Evolutionary conservation across 30 jellyfish, hydroid and myxozoan species (phyloP).

Genomic region (Hydractinia echinata): DNA sequence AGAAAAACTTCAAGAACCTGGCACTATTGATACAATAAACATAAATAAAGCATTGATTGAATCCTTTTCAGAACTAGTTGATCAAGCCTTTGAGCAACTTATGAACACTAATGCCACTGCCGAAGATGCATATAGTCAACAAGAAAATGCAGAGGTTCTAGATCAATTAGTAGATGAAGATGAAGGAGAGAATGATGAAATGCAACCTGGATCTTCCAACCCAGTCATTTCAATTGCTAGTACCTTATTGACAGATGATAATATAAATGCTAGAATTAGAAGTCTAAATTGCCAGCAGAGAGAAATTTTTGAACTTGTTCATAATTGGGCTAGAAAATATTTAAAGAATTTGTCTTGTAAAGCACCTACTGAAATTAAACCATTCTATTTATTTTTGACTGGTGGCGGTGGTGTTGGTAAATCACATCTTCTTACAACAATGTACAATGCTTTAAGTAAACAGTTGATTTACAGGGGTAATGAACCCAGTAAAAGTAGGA

Average conservation of each 20-base stretch:
- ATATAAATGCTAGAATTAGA: neutral
- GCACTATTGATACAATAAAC: no score
- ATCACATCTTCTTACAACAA: conserved; percentile 20
- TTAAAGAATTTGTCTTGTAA: conserved; percentile 14
- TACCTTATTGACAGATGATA: neutral
- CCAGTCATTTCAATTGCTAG: neutral
- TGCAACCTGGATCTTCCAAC: neutral
- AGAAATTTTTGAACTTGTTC: neutral
- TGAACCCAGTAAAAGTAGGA: conserved; percentile 3
- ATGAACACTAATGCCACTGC: no score
- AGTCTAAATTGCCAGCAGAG: conserved; percentile 3
- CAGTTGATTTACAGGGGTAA: neutral
- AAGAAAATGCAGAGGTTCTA: no score
- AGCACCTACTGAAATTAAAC: conserved; percentile 20
- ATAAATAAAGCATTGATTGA: no score
- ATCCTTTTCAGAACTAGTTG: no score
- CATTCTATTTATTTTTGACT: conserved; percentile 11
- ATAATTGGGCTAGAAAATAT: neutral
- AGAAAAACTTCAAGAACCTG: no score
- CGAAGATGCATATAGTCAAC: no score
- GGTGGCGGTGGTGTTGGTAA: conserved; percentile 39
- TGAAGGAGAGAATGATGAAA: no score
- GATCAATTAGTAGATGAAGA: no score
- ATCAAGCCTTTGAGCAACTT: no score
- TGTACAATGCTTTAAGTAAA: conserved; percentile 17